Conservation (phyloP, 2,797 vertebrate species). For the Oreonectes daqikongensis region DNA sequence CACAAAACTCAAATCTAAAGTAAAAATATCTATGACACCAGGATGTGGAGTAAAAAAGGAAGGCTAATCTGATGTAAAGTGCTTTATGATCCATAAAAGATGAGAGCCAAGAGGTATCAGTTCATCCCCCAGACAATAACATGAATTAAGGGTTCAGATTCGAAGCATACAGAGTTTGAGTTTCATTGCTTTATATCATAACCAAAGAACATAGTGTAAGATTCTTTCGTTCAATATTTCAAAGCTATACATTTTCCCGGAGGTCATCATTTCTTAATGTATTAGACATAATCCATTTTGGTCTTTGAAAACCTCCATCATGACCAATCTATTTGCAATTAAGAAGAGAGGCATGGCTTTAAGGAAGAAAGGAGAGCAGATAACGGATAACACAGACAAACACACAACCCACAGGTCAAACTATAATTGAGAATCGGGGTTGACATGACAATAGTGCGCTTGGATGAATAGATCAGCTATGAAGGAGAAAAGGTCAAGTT, state of each 20-base stretch:
- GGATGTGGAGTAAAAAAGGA: not conserved
- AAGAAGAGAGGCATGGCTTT: slow-evolving; percentile 3
- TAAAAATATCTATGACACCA: not conserved
- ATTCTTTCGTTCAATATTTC: not conserved
- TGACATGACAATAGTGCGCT: slow-evolving; percentile 1
- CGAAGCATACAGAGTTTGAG: not conserved
- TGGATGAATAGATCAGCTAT: not conserved
- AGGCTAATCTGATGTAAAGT: not conserved
- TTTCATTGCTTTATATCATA: slow-evolving; percentile 2
- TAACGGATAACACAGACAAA: not conserved
- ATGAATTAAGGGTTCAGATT: not conserved
- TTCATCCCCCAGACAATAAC: not conserved
- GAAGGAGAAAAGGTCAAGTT: slow-evolving; percentile 38
- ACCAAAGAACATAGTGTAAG: not conserved
- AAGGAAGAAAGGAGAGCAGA: slow-evolving; percentile 15
- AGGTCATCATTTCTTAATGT: not conserved
- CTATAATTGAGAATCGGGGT: not conserved
- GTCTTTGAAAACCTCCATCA: slow-evolving; percentile 13
- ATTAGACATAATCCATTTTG: slow-evolving; percentile 8
- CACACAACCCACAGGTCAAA: not conserved
- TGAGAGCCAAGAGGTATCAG: not conserved
- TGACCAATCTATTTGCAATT: slow-evolving; percentile 13
- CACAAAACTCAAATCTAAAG: not conserved
- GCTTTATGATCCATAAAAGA: slow-evolving; percentile 19
- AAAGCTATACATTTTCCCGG: not conserved